These are phyloP conservation scores for Subanguina moxae DNA, from an alignment of 1,140 invertebrate genomes.

Conservation along the genomic window DNA sequence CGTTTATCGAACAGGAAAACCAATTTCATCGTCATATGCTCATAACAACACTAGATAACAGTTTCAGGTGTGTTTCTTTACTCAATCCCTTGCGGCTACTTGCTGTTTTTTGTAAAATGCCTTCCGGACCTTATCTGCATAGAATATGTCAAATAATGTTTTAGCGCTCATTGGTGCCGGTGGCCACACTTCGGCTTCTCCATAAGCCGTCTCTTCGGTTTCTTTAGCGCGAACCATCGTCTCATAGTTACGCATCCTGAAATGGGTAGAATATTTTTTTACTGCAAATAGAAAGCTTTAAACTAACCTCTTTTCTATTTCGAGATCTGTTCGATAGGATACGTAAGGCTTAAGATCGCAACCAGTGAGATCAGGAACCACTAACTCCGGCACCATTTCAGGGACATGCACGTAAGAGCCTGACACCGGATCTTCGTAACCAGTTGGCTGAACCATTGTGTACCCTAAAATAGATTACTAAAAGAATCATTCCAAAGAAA, in stretches of 20 bases:
- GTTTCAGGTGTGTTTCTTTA: no score
- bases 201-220: no score
- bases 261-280: no score
- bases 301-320: constrained; percentile 49
- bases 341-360: constrained; percentile 85
- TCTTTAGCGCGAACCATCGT: no score
- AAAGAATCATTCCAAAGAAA: background rate
- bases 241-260: no score
- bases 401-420: constrained; percentile 68
- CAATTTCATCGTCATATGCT: no score
- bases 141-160: constrained; percentile 50
- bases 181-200: constrained; percentile 34
- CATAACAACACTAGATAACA: no score
- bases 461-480: constrained; percentile 41
- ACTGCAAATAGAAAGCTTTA: background rate
- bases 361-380: constrained; percentile 80
- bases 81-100: background rate
- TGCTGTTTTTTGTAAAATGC: constrained; percentile 26
- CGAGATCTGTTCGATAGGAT: constrained; percentile 69
- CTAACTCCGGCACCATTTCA: constrained; percentile 85
- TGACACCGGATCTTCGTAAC: constrained; percentile 47
- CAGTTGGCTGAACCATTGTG: constrained; percentile 47
- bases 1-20: no score
- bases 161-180: constrained; percentile 50
- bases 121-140: constrained; percentile 47